Evolutionary conservation across 2,888 invertebrate species (phyloP), one percentile per base, ranked within the genome.

Genomic region (Priocnemis perturbator): DNA sequence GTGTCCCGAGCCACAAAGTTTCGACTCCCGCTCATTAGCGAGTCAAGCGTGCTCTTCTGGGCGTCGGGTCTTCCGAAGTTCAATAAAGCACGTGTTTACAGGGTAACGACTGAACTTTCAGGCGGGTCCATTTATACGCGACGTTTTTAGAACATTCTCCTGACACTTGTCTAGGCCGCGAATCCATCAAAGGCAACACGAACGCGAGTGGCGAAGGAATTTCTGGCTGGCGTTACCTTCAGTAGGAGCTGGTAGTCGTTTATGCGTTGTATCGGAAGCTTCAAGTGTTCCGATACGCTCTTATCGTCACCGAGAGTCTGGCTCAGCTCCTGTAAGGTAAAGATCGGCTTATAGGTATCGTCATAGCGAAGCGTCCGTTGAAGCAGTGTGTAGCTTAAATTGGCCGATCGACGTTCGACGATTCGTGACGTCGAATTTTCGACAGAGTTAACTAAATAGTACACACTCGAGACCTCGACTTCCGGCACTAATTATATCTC

Each of bases 181-280:
- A 45, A 59, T 59, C 48, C 0, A 59, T 59, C 59, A n/a, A 37
- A 45, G 37, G 59, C 19, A 59, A 14, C 26, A 7, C 26, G 55
- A 23, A 21, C n/a, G n/a, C 17, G 57, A 57, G n/a, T 17, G 17
- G 21, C 30, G 26, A 26, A 30, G 57, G 30, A 57, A 57, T 30
- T 57, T 17, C 52, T 44, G 20, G 55, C 20, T 9, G n/a, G 17
- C 26, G 14, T 90, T 90, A 96, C 98, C 95, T 97, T 97, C 80
- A 98, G 92, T 73, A 98, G 93, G 85, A 97, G 94, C 91, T 97
- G 97, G 90, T 98, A 98, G 92, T 98, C 97, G 94, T 97, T 97
- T 89, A 98, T 97, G 89, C 98, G 93, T 91, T 97, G 97, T 87
- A 97, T 95, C 83, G 98, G 97, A 85, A 97, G 93, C 91, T 97